Evolutionary conservation across 2,113 vertebrate genomes (phyloP), one percentile per base, ranked within the genome.

Genomic region (Pachyramphus minor): DNA sequence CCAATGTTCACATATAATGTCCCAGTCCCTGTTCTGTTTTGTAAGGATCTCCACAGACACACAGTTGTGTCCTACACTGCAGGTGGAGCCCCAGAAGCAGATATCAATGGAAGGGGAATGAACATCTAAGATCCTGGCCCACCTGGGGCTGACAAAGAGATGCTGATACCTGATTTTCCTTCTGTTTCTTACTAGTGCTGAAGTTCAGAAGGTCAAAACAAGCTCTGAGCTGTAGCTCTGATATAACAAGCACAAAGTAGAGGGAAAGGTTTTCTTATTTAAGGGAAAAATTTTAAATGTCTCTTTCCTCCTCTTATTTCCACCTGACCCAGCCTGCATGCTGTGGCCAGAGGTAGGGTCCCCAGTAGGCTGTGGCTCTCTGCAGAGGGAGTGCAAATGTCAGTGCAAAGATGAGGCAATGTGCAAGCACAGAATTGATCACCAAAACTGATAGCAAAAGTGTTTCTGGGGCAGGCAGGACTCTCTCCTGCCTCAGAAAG

Each of bases 11-110:
- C 10, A 30, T 0, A 0, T 18, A n/a, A 52, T 24, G 11, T 19
- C 42, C 35, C 17, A 20, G 23, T 7, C 12, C 25, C 23, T 0
- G 3, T 52, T 77, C 15, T 4, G 0, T 52, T 78, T 60, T 42
- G 15, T 71, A 19, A 58, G 53, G 23, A 8, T 56, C 17, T 22
- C 79, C 5, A 3, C 37, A 58, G 79, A 27, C 66, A 42, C 4
- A 3, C 30, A 0, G 0, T 27, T 64, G 47, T 64, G 72, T 75
- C 53, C 63, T 58, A 12, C 28, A 5, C 62, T 35, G 68, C 69
- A 78, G 39, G 3, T 75, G 28, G 42, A 49, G 68, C 22, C 23
- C 22, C 41, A 35, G 52, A 39, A 83, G 53, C 35, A 68, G 23
- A 24, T 59, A 53, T 47, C 7, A 9, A 37, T 15, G 10, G 42